Percentiles rank a stretch among this genome's conserved stretches.
These are phyloP conservation scores for Drosophila rubida DNA, from an alignment of 2,888 invertebrate genomes.

Conservation along the genomic window DNA sequence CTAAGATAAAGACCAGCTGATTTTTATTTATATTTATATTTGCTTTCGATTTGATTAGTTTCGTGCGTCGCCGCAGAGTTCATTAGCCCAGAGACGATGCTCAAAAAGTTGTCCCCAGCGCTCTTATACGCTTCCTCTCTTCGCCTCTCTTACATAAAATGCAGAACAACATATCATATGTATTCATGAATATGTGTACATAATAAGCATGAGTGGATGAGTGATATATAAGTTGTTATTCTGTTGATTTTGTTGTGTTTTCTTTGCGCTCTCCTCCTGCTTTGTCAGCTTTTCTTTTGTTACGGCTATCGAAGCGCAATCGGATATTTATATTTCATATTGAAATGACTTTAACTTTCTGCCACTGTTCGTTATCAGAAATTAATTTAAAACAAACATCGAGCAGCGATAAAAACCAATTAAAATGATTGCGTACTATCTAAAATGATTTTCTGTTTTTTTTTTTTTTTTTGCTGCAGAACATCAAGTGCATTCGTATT, in stretches of 20 bases:
- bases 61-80: constrained; percentile 37
- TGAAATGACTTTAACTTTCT: not conserved
- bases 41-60: constrained; percentile 44
- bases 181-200: constrained; percentile 4
- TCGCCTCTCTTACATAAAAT: constrained; percentile 16
- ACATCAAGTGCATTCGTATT: not conserved
- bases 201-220: constrained; percentile 11
- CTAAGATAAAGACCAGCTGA: constrained; percentile 51
- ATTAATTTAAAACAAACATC: constrained; percentile 26
- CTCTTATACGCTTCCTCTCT: constrained; percentile 33
- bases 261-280: constrained; percentile 8
- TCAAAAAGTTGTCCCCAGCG: not conserved
- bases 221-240: not conserved
- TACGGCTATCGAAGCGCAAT: constrained; percentile 26
- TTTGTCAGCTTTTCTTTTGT: constrained; percentile 12
- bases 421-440: constrained; percentile 31
- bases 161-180: constrained; percentile 4
- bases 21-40: constrained; percentile 59
- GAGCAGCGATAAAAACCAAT: constrained; percentile 29
- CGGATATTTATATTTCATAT: constrained; percentile 13
- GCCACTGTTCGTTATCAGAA: constrained; percentile 1
- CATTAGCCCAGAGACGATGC: constrained; percentile 45
- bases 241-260: constrained; percentile 12
- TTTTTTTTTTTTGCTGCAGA: not conserved
- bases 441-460: too few species aligned